phyloP scores from a whole-genome alignment of 2,113 vertebrate genomes.

The Pycnonotus jocosus region DNA sequence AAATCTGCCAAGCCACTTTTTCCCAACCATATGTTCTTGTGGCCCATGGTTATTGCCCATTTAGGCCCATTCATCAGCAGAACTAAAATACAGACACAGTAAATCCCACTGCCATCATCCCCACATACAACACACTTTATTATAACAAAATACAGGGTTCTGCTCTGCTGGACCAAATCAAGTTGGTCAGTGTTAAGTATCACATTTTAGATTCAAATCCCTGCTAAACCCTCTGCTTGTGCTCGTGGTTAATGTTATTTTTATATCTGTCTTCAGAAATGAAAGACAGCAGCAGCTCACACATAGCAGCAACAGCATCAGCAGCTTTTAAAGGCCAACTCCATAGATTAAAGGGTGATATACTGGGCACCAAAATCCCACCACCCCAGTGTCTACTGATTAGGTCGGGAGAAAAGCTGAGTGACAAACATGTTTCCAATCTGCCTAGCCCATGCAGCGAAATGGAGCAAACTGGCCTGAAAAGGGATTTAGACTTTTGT shows the following conservation, averaged over 20 bases:
- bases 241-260: conserved; percentile 69
- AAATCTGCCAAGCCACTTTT: neutral
- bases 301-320: conserved; percentile 20
- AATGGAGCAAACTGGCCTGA: conserved; percentile 76
- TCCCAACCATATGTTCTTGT: neutral
- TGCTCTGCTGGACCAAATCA: conserved; percentile 74
- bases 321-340: conserved; percentile 65
- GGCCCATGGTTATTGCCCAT: neutral
- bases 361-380: conserved; percentile 36
- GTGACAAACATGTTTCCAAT: conserved; percentile 77
- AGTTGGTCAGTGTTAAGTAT: conserved; percentile 59
- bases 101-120: conserved; percentile 54
- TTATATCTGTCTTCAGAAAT: conserved; percentile 70
- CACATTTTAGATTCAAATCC: conserved; percentile 77
- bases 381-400: conserved; percentile 70
- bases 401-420: conserved; percentile 73
- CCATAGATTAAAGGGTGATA: conserved; percentile 70
- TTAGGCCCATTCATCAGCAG: conserved; percentile 30
- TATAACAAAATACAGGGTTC: conserved; percentile 66
- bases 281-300: conserved; percentile 66
- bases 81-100: conserved; percentile 54
- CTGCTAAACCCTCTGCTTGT: conserved; percentile 68
- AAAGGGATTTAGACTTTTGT: conserved; percentile 80
- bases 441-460: conserved; percentile 75
- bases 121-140: conserved; percentile 60